Evolutionary conservation across 1,140 invertebrate genomes (phyloP), one percentile per base, ranked within the genome.

Genomic region (Apis cerana): DNA sequence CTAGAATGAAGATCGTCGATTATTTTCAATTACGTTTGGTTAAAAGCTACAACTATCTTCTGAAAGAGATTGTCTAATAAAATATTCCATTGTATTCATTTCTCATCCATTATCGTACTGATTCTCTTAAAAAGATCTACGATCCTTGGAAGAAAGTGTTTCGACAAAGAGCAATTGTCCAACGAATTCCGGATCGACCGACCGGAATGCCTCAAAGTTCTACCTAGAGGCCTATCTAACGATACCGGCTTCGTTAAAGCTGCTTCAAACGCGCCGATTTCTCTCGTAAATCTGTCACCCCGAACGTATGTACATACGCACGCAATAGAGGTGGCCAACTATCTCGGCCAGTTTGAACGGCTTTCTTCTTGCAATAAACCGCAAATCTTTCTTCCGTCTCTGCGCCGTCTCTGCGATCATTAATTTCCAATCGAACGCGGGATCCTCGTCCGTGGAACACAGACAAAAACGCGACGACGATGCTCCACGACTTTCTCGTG

Each of bases 201-300:
- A 12, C 61, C 58, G 74, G 61, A 74, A 83, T 27, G 64, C 54
- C 43, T 65, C 50, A 67, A 65, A 74, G 67, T 64, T 80, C 56
- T 23, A 58, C 43, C 64, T 59, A 74, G 86, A 80, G 83, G 67
- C 79, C 80, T 33, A 75, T 64, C 68, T 86, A 88, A 89, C 84
- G 87, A 89, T 86, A 83, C 75, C 80, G 80, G 50, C 81, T 88
- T 88, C 86, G 86, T 86, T 88, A 88, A 81, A 89, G 85, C 75
- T 74, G 81, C 72, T 88, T 80, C 62, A 69, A 77, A 64, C 84
- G 74, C 76, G 74, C 65, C 88, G 89, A 91, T 89, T 89, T 91
- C 89, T 78, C 90, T 89, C 88, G 82, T 90, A 91, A 90, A 90
- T 89, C 86, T 90, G 83, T 90, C 85, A 87, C 72, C 75, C 78